Evolutionary conservation across 2,888 invertebrate species (phyloP), one percentile per base, ranked within the genome.

Genomic region (Philaethria dido): DNA sequence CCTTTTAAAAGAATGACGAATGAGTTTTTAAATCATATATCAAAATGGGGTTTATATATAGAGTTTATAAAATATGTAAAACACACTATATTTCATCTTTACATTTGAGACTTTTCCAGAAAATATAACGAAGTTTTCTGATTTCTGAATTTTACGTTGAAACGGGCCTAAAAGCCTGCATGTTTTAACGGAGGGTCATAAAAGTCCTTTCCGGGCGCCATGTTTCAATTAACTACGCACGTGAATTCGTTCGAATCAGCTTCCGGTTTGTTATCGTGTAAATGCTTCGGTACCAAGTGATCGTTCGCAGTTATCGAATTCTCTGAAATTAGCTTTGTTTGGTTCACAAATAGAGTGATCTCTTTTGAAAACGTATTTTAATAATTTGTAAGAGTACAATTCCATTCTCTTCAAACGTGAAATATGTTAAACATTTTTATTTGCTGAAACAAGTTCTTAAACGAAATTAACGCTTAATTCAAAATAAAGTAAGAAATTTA

Each of bases 141-240:
- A 64, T 62, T 81, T 83, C 82, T 80, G 80, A 84, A 85, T 80
- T 82, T 85, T 75, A 78, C 81, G 81, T 80, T 78, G 77, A 80
- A 78, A 79, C 74, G 75, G 75, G 76, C 64, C 66, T 69, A 78
- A 78, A 78, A 75, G 77, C 76, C 77, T 73, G 70, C 63, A 50
- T 57, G 72, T 69, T 70, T 71, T 60, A 66, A 66, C 69, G 67
- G 63, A 55, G 70, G 72, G 67, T 70, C 71, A 79, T 79, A 76
- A 78, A 79, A 75, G 79, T 82, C 85, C 83, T 81, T 84, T 85
- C 87, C 88, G 87, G 84, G 74, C 78, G 80, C 87, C 84, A 83
- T 86, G 83, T 85, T 86, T 85, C 81, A 80, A 83, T 82, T 86
- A 86, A 85, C 85, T 80, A 82, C 84, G 82, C 82, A 84, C 85